A percentile compares a stretch with the other conserved stretches of the same genome.
Conservation (phyloP, 2,797 vertebrate genomes). For the Xiphorhynchus erythropygius region DNA sequence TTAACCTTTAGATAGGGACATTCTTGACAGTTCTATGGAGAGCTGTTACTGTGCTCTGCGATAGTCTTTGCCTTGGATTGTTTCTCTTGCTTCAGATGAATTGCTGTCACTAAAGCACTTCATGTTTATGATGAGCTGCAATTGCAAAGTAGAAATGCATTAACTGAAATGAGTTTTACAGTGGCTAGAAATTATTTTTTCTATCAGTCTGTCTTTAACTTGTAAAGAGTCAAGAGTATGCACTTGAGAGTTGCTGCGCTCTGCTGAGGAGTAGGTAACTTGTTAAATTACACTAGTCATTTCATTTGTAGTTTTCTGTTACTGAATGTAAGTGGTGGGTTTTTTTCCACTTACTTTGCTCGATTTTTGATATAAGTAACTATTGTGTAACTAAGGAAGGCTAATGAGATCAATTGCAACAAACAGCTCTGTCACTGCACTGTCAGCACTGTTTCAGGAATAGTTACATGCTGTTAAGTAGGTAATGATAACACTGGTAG, state of each 20-base stretch:
- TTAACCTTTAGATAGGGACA: not conserved
- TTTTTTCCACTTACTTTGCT: not conserved
- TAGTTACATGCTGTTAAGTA: not conserved
- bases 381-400: not conserved
- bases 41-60: not conserved
- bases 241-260: not conserved
- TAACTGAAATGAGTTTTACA: not conserved
- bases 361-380: not conserved
- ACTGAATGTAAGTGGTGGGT: accelerated
- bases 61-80: not conserved
- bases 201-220: not conserved
- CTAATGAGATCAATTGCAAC: not conserved
- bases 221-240: not conserved
- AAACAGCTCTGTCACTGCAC: not conserved
- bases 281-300: not conserved
- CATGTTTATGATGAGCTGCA: not conserved
- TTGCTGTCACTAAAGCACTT: not conserved
- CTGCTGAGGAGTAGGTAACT: not conserved
- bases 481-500: not conserved
- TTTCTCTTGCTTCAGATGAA: not conserved
- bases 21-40: not conserved
- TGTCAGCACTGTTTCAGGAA: not conserved
- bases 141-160: not conserved
- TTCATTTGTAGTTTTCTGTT: not conserved
- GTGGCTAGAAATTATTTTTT: not conserved